Percentiles rank a stretch among this genome's conserved stretches.
Evolutionary conservation across 2,888 invertebrate genomes (phyloP).

Genomic region (Metallyticus violacea): DNA sequence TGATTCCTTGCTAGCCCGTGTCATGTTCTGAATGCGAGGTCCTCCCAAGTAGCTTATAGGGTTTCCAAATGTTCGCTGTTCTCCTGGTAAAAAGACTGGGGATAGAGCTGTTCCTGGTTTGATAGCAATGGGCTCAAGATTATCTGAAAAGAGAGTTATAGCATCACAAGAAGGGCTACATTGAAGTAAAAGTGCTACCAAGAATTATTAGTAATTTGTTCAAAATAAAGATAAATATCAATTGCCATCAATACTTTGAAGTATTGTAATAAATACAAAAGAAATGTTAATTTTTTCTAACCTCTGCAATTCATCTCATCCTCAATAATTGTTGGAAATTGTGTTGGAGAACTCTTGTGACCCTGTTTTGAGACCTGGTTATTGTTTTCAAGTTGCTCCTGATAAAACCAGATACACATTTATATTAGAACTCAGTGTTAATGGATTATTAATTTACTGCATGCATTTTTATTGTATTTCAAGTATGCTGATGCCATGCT

Average conservation of each 20-base stretch:
- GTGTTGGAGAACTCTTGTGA: slow-evolving; percentile 23
- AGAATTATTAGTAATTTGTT: neutral
- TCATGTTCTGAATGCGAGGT: slow-evolving; percentile 51
- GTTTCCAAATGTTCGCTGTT: slow-evolving; percentile 58
- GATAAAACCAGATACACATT: slow-evolving; percentile 7
- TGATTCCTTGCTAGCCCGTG: slow-evolving; percentile 63
- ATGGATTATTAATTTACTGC: no score
- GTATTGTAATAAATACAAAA: neutral
- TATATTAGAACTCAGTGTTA: no score
- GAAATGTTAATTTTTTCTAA: slow-evolving; percentile 19
- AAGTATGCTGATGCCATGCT: no score
- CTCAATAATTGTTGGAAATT: slow-evolving; percentile 28
- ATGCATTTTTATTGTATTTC: no score
- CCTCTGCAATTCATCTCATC: slow-evolving; percentile 26
- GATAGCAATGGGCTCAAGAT: neutral
- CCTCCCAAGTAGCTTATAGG: slow-evolving; percentile 70
- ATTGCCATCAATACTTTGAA: no score
- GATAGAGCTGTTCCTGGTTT: slow-evolving; percentile 35
- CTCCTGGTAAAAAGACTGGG: slow-evolving; percentile 55
- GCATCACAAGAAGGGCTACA: neutral
- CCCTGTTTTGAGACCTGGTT: slow-evolving; percentile 23
- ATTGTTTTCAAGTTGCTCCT: slow-evolving; percentile 27
- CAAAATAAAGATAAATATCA: neutral
- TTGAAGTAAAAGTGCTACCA: neutral
- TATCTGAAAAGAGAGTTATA: neutral